A percentile compares a stretch with the other conserved stretches of the same genome.
Evolutionary conservation across 2,888 invertebrate species (phyloP).

Genomic region (Ernsta delagoae): DNA sequence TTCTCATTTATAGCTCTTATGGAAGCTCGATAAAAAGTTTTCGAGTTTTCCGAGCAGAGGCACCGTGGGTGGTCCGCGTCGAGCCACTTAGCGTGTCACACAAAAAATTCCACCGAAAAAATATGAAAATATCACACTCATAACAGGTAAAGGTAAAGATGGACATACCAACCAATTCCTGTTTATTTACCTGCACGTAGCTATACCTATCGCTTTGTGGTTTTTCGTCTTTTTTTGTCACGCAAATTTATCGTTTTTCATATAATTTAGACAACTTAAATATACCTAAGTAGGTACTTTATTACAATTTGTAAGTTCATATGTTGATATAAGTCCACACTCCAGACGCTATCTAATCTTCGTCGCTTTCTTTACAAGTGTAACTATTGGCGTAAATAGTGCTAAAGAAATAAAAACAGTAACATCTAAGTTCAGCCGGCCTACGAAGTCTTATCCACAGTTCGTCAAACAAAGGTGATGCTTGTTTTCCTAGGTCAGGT

Average conservation of each 20-base stretch:
- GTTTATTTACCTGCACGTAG: no score
- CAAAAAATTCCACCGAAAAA: slow-evolving; percentile 78
- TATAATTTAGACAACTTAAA: not conserved
- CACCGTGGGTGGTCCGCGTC: slow-evolving; percentile 77
- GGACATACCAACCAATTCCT: slow-evolving; percentile 53
- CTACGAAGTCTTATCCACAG: slow-evolving; percentile 52
- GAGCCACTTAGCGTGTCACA: slow-evolving; percentile 78
- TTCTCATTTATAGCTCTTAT: slow-evolving; percentile 21
- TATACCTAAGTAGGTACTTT: not conserved
- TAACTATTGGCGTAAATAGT: no score
- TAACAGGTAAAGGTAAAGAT: slow-evolving; percentile 52
- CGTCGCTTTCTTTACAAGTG: no score
- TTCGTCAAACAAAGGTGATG: slow-evolving; percentile 51
- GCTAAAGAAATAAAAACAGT: not conserved
- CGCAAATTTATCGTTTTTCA: no score
- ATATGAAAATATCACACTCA: slow-evolving; percentile 80
- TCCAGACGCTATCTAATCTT: no score
- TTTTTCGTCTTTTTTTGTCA: not conserved
- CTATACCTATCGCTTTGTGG: no score
- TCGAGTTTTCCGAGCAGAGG: slow-evolving; percentile 46
- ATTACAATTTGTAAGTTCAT: no score
- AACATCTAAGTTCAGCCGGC: not conserved
- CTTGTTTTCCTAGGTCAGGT: slow-evolving; percentile 84
- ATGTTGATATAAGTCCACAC: no score
- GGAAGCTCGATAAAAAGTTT: slow-evolving; percentile 37